A percentile compares a stretch with the other conserved stretches of the same genome.
These are phyloP conservation scores for Amblyopsis hoosieri DNA, from an alignment of 2,797 vertebrate species.

Conservation along the genomic window DNA sequence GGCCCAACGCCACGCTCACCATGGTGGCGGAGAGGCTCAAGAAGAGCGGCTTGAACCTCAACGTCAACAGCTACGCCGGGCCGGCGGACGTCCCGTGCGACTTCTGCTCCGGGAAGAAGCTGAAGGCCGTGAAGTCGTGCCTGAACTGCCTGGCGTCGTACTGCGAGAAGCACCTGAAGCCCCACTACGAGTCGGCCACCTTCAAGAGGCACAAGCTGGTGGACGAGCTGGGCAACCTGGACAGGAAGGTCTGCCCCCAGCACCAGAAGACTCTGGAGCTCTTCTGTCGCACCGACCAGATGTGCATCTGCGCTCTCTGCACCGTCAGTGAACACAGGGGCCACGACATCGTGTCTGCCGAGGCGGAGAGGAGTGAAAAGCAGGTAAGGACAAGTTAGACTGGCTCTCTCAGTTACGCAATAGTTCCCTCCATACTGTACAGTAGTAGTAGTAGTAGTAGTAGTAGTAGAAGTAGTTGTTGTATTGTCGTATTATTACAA, in stretches of 20 bases:
- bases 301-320: constrained; percentile 80
- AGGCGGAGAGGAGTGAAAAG: constrained; percentile 75
- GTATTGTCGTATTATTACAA: not conserved
- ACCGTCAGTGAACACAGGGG: constrained; percentile 78
- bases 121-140: constrained; percentile 81
- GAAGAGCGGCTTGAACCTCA: constrained; percentile 75
- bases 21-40: constrained; percentile 85
- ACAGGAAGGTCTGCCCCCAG: constrained; percentile 79
- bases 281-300: constrained; percentile 81
- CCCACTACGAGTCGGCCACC: constrained; percentile 77
- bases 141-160: constrained; percentile 82
- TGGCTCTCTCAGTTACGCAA: not conserved
- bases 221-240: constrained; percentile 79
- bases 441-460: not conserved
- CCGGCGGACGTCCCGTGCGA: constrained; percentile 78
- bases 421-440: too few species aligned
- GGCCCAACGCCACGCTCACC: constrained; percentile 81
- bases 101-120: constrained; percentile 77
- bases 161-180: constrained; percentile 81
- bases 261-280: constrained; percentile 80
- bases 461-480: not conserved
- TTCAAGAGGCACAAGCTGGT: constrained; percentile 83
- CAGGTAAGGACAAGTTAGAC: constrained; percentile 70
- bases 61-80: constrained; percentile 57
- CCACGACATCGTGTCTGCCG: constrained; percentile 76